phyloP scores from a whole-genome alignment of 2,113 vertebrate genomes.

The Pituophis catenifer region DNA sequence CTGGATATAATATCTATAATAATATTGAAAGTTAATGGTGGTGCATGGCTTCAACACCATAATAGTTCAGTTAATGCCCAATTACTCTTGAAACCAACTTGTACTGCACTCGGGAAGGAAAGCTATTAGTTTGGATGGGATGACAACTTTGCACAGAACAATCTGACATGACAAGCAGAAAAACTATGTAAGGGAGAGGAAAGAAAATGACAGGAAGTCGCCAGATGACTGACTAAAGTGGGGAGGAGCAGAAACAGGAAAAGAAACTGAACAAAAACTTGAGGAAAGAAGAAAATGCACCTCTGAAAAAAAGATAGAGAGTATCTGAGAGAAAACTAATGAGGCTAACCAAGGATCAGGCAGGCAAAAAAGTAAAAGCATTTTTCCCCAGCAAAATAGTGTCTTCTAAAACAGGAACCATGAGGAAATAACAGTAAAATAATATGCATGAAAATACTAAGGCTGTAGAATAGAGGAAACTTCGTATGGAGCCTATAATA shows the following conservation, averaged over 20 bases:
- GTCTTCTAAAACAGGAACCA: background rate
- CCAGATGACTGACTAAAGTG: background rate
- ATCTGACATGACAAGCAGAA: background rate
- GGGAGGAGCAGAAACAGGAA: background rate
- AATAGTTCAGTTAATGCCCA: background rate
- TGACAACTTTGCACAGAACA: background rate
- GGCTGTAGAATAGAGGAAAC: background rate
- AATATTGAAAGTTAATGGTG: background rate
- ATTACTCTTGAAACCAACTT: background rate
- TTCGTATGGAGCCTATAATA: background rate
- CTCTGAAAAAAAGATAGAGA: background rate
- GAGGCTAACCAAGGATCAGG: background rate
- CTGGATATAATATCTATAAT: background rate
- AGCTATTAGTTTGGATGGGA: background rate
- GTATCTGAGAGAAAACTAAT: background rate
- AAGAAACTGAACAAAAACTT: background rate
- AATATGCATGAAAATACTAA: background rate
- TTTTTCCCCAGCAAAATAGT: background rate
- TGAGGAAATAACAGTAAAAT: background rate
- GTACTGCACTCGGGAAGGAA: background rate
- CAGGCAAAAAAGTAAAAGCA: background rate
- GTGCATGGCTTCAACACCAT: background rate
- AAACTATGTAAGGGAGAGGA: background rate
- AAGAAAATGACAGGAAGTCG: background rate
- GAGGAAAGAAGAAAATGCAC: background rate